These are phyloP conservation scores for Phortica variegata DNA, from an alignment of 1,140 invertebrate species.

Conservation along the genomic window DNA sequence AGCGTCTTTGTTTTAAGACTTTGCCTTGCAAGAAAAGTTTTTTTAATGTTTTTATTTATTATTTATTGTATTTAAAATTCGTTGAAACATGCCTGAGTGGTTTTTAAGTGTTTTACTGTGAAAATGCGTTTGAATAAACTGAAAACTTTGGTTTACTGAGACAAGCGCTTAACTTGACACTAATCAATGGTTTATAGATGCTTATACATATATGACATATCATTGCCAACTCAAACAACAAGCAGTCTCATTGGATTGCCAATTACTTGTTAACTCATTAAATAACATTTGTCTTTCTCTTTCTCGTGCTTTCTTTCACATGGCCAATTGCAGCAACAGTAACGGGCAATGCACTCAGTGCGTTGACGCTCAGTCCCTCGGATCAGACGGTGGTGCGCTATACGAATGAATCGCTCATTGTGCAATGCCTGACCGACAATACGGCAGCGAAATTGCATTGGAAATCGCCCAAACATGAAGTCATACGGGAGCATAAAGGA, in stretches of 20 bases:
- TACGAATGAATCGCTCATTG: constrained; percentile 56
- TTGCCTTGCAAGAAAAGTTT: no score
- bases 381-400: constrained; percentile 53
- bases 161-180: not conserved
- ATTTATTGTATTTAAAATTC: no score
- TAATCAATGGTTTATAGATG: not conserved
- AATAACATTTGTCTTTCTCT: constrained; percentile 1
- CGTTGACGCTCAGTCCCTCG: constrained; percentile 40
- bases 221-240: constrained; percentile 26
- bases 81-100: no score
- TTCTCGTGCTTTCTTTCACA: constrained; percentile 3
- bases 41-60: no score
- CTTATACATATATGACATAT: not conserved
- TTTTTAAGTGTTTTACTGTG: no score
- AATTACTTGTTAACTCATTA: constrained; percentile 3
- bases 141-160: no score
- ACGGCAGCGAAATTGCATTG: constrained; percentile 45
- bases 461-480: constrained; percentile 54
- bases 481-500: constrained; percentile 50
- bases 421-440: constrained; percentile 47
- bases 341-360: constrained; percentile 39
- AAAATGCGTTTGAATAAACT: no score
- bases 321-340: constrained; percentile 24
- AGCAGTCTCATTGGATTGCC: constrained; percentile 20
- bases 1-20: no score